These are phyloP conservation scores for Ceyx margarethae DNA, from an alignment of 2,113 vertebrate species.

Conservation along the genomic window DNA sequence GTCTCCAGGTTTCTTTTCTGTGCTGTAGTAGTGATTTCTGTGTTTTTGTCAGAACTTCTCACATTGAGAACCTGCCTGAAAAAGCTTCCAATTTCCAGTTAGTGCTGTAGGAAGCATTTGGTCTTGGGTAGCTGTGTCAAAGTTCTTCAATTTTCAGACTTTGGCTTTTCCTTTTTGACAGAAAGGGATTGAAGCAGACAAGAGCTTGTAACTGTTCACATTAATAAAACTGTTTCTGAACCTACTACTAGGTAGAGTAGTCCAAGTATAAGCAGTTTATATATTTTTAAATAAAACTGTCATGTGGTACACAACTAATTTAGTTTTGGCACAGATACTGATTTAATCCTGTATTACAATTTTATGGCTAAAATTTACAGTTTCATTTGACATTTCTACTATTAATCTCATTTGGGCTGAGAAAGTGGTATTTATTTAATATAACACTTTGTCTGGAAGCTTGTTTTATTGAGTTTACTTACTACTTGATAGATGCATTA, in stretches of 20 bases:
- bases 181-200: not conserved
- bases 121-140: not conserved
- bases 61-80: not conserved
- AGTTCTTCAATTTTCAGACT: not conserved
- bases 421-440: not conserved
- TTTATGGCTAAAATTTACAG: not conserved
- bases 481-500: not conserved
- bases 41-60: not conserved
- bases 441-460: not conserved
- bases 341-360: not conserved
- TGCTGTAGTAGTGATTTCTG: not conserved
- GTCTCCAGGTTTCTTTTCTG: not conserved
- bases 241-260: not conserved
- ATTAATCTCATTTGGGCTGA: not conserved
- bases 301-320: not conserved
- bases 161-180: not conserved
- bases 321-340: not conserved
- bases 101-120: not conserved
- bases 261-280: not conserved
- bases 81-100: not conserved
- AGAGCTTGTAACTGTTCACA: not conserved
- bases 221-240: not conserved
- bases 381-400: not conserved
- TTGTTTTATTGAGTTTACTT: conserved; percentile 13
- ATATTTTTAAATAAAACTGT: not conserved